phyloP scores from a whole-genome alignment of 2,113 vertebrate species.

The Xenopus tropicalis region UCB_Xtro_10.0 CM004444.2:90098001-90098500 shows the following conservation, averaged over 20 bases:
- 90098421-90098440: too few species aligned
- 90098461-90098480: too few species aligned
- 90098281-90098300: conserved; percentile 95
- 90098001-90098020: conserved; percentile 27
- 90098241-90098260: conserved; percentile 71
- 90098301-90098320: conserved; percentile 94
- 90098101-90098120: conserved; percentile 3
- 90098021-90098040: conserved; percentile 28
- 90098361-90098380: background rate
- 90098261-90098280: conserved; percentile 89
- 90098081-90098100: conserved; percentile 49
- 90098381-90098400: too few species aligned
- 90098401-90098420: too few species aligned
- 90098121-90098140: conserved; percentile 5
- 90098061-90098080: conserved; percentile 14
- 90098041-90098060: conserved; percentile 14
- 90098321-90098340: conserved; percentile 95
- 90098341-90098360: conserved; percentile 59
- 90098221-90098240: conserved; percentile 88
- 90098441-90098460: too few species aligned
- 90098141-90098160: conserved; percentile 47
- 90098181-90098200: conserved; percentile 69
- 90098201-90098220: conserved; percentile 85
- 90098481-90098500: too few species aligned
- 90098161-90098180: conserved; percentile 48